A percentile compares a stretch with the other conserved stretches of the same genome.
These are phyloP conservation scores for Schmidtea mediterranea DNA, from an alignment of 1,140 invertebrate species.

Conservation along the genomic window DNA sequence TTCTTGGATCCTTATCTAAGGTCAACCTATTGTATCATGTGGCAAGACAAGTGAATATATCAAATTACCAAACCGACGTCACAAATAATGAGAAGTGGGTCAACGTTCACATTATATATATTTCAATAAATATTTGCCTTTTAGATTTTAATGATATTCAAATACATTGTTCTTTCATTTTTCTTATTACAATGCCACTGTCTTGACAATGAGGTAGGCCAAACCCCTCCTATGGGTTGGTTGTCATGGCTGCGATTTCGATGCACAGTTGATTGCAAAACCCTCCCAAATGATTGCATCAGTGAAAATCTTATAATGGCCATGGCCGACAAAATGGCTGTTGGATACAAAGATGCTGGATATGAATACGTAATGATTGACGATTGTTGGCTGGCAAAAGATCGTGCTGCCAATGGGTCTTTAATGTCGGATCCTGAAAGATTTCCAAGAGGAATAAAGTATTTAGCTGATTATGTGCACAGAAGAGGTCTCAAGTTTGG, in stretches of 20 bases:
- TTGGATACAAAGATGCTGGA: background rate
- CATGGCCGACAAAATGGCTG: conserved; percentile 3
- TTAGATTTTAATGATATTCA: no score
- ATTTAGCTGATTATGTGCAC: conserved; percentile 34
- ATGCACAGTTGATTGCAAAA: conserved; percentile 9
- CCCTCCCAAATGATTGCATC: conserved; percentile 9
- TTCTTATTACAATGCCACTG: background rate
- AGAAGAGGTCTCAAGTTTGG: conserved; percentile 70
- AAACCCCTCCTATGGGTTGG: conserved; percentile 11
- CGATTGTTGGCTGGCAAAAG: conserved; percentile 10
- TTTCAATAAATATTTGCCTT: no score
- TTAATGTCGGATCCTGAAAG: background rate
- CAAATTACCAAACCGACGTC: no score
- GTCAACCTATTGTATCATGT: no score
- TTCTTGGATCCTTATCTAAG: no score
- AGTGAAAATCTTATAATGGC: conserved; percentile 3
- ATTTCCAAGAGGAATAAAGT: conserved; percentile 9
- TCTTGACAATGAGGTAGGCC: conserved; percentile 9
- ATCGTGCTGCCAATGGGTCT: conserved; percentile 26
- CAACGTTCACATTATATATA: no score
- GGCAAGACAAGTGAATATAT: no score
- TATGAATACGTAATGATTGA: conserved; percentile 11
- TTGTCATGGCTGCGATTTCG: conserved; percentile 9
- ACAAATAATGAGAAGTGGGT: no score
- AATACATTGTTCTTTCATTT: no score